A percentile compares a stretch with the other conserved stretches of the same genome.
These are phyloP conservation scores for Nematopogon swammerdamellus DNA, from an alignment of 2,888 invertebrate species.

Conservation along the genomic window DNA sequence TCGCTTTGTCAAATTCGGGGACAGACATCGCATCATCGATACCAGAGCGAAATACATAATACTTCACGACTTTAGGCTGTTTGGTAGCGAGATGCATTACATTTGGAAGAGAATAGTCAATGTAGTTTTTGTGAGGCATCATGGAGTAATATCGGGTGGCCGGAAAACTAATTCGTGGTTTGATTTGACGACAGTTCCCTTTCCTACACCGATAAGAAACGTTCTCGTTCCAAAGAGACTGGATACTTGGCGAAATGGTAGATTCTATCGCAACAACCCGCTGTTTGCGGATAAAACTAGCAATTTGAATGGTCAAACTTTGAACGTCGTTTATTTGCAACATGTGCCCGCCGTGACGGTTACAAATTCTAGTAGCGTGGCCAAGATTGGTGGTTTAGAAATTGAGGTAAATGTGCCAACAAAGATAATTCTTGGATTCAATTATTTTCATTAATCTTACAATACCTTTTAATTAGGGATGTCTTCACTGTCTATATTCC, in stretches of 20 bases:
- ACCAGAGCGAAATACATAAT: constrained; percentile 69
- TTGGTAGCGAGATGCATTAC: constrained; percentile 62
- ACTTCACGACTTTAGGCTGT: constrained; percentile 66
- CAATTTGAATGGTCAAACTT: constrained; percentile 54
- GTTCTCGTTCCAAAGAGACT: constrained; percentile 60
- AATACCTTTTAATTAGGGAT: no score
- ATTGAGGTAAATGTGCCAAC: constrained; percentile 60
- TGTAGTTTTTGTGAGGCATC: constrained; percentile 66
- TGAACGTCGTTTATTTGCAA: constrained; percentile 63
- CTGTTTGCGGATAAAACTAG: constrained; percentile 59
- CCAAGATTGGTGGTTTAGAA: constrained; percentile 60
- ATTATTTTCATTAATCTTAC: constrained; percentile 4
- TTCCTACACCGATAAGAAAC: constrained; percentile 59
- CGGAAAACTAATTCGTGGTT: constrained; percentile 55
- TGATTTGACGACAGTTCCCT: constrained; percentile 70
- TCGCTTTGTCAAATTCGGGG: constrained; percentile 66
- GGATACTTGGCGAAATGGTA: constrained; percentile 64
- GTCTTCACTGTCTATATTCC: no score
- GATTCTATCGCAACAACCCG: constrained; percentile 50
- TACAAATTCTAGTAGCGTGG: constrained; percentile 29
- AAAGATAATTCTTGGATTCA: constrained; percentile 6
- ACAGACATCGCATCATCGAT: constrained; percentile 67
- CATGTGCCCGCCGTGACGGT: constrained; percentile 65
- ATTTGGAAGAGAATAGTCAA: constrained; percentile 77
- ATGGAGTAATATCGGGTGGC: constrained; percentile 25